Conservation (phyloP, 2,113 vertebrate species). For the Natator depressus region DNA sequence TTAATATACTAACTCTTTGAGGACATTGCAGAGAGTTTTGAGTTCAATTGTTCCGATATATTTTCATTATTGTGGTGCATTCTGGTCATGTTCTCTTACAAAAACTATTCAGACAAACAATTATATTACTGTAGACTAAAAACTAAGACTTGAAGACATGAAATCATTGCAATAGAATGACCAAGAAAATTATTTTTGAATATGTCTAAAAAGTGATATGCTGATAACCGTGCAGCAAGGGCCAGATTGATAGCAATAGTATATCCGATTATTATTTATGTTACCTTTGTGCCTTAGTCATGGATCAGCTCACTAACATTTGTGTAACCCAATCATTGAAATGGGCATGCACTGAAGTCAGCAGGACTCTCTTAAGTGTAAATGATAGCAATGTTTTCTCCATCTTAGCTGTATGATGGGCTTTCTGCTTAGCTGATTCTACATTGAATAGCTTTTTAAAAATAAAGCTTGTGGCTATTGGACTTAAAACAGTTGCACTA, state of each 20-base stretch:
- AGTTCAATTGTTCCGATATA: not conserved
- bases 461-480: not conserved
- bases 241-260: constrained; percentile 23
- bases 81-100: not conserved
- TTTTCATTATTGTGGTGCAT: not conserved
- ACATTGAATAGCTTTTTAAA: not conserved
- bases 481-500: not conserved
- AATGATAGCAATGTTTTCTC: not conserved
- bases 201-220: constrained; percentile 55
- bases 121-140: not conserved
- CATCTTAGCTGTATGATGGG: not conserved
- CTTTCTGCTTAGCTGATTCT: not conserved
- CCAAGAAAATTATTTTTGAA: constrained; percentile 52
- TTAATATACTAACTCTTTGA: not conserved
- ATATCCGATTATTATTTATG: not conserved
- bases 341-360: not conserved
- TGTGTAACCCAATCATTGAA: not conserved
- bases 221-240: constrained; percentile 43
- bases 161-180: constrained; percentile 11
- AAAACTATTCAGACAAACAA: not conserved
- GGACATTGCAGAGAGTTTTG: not conserved
- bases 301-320: not conserved
- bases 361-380: not conserved
- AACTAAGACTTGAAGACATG: constrained; percentile 40
- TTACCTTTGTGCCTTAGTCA: not conserved